phyloP scores from a whole-genome alignment of 2,888 invertebrate species.

The Zonitis immaculata region DNA sequence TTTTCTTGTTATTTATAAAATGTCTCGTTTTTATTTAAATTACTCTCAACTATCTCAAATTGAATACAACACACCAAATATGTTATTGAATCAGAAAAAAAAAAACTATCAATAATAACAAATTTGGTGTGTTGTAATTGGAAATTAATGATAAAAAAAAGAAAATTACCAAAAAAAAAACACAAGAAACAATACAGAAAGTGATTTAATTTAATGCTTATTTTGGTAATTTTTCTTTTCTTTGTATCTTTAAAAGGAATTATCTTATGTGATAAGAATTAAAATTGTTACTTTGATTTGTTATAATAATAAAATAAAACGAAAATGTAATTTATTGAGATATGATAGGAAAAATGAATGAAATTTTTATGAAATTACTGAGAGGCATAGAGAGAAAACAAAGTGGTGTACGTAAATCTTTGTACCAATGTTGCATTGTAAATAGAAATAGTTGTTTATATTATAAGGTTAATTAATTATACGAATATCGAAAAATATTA shows the following conservation, averaged over 20 bases:
- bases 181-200: too few species aligned
- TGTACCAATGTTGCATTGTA: constrained; percentile 50
- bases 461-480: constrained; percentile 44
- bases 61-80: neutral
- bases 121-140: constrained; percentile 26
- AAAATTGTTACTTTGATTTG: constrained; percentile 39
- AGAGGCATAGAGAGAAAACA: too few species aligned
- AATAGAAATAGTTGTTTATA: constrained; percentile 51
- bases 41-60: neutral
- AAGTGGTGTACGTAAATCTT: constrained; percentile 44
- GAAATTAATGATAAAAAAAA: too few species aligned
- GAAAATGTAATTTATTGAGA: constrained; percentile 35
- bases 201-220: too few species aligned
- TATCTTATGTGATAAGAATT: constrained; percentile 41
- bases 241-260: too few species aligned
- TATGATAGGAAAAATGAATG: constrained; percentile 25
- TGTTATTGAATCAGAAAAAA: neutral
- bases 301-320: too few species aligned
- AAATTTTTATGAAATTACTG: constrained; percentile 35
- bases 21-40: neutral
- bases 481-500: constrained; percentile 49
- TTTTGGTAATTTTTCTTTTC: too few species aligned
- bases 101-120: constrained; percentile 8
- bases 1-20: neutral
- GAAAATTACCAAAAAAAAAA: too few species aligned